A percentile compares a stretch with the other conserved stretches of the same genome.
Conservation (phyloP, 2,888 invertebrate genomes). For the Rhogogaster chlorosoma region DNA sequence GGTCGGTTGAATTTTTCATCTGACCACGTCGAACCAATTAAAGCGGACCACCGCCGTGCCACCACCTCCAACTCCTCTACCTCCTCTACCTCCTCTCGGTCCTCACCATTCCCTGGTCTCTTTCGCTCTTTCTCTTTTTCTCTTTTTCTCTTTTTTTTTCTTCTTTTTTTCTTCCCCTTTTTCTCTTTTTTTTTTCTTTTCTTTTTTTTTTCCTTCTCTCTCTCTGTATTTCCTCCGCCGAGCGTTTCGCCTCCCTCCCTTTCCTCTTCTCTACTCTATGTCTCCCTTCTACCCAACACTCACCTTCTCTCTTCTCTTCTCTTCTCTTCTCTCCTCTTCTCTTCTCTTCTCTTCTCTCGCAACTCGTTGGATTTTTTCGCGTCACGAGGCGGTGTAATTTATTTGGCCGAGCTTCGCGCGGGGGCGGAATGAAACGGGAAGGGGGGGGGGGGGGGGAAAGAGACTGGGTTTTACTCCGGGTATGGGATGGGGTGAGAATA, state of each 20-base stretch:
- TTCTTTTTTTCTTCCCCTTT: constrained; percentile 35
- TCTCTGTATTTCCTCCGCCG: constrained; percentile 44
- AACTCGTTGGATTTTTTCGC: constrained; percentile 76
- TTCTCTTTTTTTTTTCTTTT: constrained; percentile 39
- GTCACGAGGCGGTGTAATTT: constrained; percentile 76
- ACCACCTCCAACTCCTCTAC: constrained; percentile 61
- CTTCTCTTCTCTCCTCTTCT: not conserved
- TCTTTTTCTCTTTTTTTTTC: constrained; percentile 45
- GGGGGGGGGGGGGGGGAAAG: constrained; percentile 55
- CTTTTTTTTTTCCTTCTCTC: constrained; percentile 38
- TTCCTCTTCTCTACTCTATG: constrained; percentile 53
- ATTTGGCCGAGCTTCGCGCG: constrained; percentile 71
- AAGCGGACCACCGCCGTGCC: constrained; percentile 73
- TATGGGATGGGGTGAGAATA: constrained; percentile 53
- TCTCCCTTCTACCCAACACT: constrained; percentile 36
- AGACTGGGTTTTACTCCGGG: constrained; percentile 25
- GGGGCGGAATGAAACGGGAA: constrained; percentile 54
- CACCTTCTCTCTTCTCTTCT: constrained; percentile 36
- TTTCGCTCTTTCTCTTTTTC: constrained; percentile 40
- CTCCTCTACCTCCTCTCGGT: constrained; percentile 58
- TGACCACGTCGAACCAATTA: constrained; percentile 77
- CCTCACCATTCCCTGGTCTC: constrained; percentile 53
- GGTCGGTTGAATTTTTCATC: constrained; percentile 75
- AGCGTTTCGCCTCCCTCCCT: constrained; percentile 52
- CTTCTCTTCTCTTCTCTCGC: constrained; percentile 50